A percentile compares a stretch with the other conserved stretches of the same genome.
phyloP scores from a whole-genome alignment of 2,888 invertebrate genomes.

The Agriopis marginaria region DNA sequence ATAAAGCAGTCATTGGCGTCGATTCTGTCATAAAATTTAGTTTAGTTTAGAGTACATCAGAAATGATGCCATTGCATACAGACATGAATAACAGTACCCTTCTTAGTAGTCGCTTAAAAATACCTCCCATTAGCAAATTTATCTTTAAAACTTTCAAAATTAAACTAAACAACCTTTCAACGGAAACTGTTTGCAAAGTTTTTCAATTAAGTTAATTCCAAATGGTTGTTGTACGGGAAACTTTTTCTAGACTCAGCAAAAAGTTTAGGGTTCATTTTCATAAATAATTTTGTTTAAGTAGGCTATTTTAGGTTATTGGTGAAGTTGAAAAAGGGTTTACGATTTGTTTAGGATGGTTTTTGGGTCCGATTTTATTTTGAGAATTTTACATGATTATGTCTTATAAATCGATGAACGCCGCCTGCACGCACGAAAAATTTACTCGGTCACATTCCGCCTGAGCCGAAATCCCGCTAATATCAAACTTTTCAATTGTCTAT shows the following conservation, averaged over 20 bases:
- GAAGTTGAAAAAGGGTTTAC: neutral
- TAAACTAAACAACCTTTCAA: constrained; percentile 15
- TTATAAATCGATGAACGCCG: too few relatives aligned
- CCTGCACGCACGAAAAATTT: too few relatives aligned
- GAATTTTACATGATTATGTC: too few relatives aligned
- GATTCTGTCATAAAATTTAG: too few relatives aligned
- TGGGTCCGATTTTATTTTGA: too few relatives aligned
- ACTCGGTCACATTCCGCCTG: too few relatives aligned
- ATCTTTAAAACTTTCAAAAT: constrained; percentile 11
- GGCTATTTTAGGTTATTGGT: constrained; percentile 7
- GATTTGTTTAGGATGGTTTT: neutral
- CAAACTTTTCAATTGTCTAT: too few relatives aligned
- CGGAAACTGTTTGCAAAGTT: constrained; percentile 15
- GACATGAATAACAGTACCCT: too few relatives aligned
- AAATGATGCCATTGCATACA: too few relatives aligned
- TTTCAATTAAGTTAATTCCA: constrained; percentile 29
- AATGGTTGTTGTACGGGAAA: constrained; percentile 3
- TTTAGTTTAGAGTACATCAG: too few relatives aligned
- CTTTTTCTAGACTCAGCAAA: constrained; percentile 21
- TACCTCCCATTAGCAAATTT: neutral
- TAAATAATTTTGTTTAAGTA: constrained; percentile 22
- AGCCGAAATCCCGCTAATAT: too few relatives aligned
- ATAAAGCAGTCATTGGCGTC: too few relatives aligned
- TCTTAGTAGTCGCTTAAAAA: neutral
- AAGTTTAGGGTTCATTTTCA: constrained; percentile 23